Evolutionary conservation across 2,113 vertebrate genomes (phyloP).

Genomic region (Nibea coibor): DNA sequence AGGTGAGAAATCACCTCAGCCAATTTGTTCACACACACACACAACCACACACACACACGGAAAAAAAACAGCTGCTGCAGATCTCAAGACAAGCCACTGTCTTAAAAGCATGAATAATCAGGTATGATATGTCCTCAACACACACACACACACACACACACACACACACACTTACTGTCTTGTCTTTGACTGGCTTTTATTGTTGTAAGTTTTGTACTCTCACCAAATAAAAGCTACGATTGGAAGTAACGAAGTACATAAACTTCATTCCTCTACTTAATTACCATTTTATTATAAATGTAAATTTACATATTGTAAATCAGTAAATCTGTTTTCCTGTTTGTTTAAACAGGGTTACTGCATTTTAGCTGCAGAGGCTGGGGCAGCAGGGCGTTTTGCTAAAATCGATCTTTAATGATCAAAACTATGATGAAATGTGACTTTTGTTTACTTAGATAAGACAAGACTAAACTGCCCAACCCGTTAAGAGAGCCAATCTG

Average conservation of each 20-base stretch:
- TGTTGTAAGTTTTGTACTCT: not conserved
- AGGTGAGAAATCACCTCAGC: slow-evolving; percentile 16
- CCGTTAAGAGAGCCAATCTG: too few species aligned
- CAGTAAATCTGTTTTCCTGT: not conserved
- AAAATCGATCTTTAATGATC: too few species aligned
- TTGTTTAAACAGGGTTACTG: too few species aligned
- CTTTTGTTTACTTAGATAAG: too few species aligned
- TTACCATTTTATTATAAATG: too few species aligned
- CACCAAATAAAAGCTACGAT: not conserved
- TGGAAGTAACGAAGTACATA: not conserved
- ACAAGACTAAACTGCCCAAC: too few species aligned
- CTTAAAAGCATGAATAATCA: slow-evolving; percentile 68
- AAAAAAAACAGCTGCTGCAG: slow-evolving; percentile 66
- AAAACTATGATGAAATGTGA: too few species aligned
- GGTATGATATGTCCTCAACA: slow-evolving; percentile 47
- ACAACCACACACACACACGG: slow-evolving; percentile 29
- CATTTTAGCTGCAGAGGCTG: too few species aligned
- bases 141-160: not conserved
- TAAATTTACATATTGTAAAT: too few species aligned
- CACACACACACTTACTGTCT: slow-evolving; percentile 12
- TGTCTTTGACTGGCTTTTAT: slow-evolving; percentile 8
- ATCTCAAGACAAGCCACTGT: slow-evolving; percentile 28
- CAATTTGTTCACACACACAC: not conserved
- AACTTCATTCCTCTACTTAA: too few species aligned
- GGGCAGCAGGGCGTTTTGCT: too few species aligned